Conservation (phyloP, 2,888 invertebrate genomes). For the Pristionchus arcanus region DNA sequence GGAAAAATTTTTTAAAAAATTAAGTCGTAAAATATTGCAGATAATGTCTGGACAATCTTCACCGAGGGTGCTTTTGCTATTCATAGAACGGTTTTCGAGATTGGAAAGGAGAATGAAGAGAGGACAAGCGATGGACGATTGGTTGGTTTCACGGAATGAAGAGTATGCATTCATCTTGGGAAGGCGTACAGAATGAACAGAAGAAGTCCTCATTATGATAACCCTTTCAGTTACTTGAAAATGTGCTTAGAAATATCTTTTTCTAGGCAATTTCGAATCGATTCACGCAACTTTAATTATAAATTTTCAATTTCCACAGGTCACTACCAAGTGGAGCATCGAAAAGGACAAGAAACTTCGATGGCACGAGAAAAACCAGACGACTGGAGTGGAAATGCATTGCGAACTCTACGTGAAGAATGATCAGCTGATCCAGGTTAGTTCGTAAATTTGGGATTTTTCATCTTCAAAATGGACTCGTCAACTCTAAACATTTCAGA, state of each 20-base stretch:
- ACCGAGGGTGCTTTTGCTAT: neutral
- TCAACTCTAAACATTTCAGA: neutral
- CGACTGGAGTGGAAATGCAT: slow-evolving; percentile 5
- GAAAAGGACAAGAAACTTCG: neutral
- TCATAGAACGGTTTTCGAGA: neutral
- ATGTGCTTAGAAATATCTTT: no score
- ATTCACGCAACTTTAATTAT: no score
- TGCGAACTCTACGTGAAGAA: neutral
- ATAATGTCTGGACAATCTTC: slow-evolving; percentile 18
- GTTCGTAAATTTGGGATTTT: neutral
- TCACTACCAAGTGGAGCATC: neutral
- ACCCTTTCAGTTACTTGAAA: no score
- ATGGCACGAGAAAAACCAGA: slow-evolving; percentile 6
- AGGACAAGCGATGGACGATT: slow-evolving; percentile 16
- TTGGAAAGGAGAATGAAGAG: neutral
- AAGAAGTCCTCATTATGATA: no score
- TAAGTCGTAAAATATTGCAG: neutral
- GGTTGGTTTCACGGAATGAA: neutral
- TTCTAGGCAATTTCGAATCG: no score
- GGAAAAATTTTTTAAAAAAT: neutral
- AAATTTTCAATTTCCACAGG: neutral
- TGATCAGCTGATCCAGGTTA: neutral
- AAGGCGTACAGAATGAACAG: no score
- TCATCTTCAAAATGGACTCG: neutral
- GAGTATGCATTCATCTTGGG: no score